A percentile compares a stretch with the other conserved stretches of the same genome.
These are phyloP conservation scores for Galeopsomyia nigrocyanea DNA, from an alignment of 2,888 invertebrate genomes.

Conservation along the genomic window DNA sequence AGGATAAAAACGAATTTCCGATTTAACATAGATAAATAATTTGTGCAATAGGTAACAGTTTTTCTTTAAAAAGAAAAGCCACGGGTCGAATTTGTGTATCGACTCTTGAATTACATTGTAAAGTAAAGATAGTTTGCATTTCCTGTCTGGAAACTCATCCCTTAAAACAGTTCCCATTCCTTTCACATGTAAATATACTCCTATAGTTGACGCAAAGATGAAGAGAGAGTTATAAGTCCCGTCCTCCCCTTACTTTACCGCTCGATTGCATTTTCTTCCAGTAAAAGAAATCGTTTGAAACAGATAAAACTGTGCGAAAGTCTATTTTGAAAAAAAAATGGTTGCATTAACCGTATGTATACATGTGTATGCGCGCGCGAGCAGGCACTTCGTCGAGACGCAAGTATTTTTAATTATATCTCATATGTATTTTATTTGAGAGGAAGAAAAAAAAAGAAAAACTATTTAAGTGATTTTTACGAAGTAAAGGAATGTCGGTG, in stretches of 20 bases:
- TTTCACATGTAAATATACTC: conserved; percentile 44
- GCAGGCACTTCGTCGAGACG: conserved; percentile 6
- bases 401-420: conserved; percentile 41
- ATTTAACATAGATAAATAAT: conserved; percentile 39
- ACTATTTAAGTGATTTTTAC: conserved; percentile 18
- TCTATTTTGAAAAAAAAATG: conserved; percentile 32
- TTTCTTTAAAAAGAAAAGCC: conserved; percentile 39
- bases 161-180: conserved; percentile 30
- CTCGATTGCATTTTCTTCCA: conserved; percentile 46
- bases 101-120: conserved; percentile 39
- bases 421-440: conserved; percentile 36
- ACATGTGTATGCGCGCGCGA: conserved; percentile 40
- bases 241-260: conserved; percentile 18
- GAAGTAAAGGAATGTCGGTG: conserved; percentile 8
- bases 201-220: conserved; percentile 35
- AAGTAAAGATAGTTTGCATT: conserved; percentile 43
- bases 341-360: conserved; percentile 35
- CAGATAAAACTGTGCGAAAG: conserved; percentile 31
- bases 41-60: conserved; percentile 43
- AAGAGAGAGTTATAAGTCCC: conserved; percentile 25
- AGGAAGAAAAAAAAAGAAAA: conserved; percentile 22
- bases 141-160: conserved; percentile 45
- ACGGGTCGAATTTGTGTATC: conserved; percentile 21
- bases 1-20: conserved; percentile 32
- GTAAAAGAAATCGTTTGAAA: conserved; percentile 34